phyloP scores from a whole-genome alignment of 2,888 invertebrate species.

The Bimastos eiseni region DNA sequence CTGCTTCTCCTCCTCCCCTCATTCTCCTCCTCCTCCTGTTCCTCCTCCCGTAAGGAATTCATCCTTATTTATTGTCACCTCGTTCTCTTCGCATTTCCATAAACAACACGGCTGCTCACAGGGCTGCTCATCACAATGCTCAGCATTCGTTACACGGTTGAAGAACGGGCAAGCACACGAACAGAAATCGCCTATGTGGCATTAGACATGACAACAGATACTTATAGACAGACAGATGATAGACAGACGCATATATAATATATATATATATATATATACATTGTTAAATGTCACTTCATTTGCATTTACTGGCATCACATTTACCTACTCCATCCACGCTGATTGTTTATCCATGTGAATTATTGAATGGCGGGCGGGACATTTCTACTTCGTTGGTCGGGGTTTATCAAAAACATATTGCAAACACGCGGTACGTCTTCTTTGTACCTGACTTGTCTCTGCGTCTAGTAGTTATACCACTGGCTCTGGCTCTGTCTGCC shows the following conservation, averaged over 20 bases:
- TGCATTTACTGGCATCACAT: not conserved
- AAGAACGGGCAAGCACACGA: not conserved
- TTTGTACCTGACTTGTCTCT: not conserved
- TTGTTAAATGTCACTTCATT: not conserved
- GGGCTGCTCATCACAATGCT: too few relatives aligned
- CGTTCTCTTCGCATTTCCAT: not conserved
- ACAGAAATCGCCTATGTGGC: not conserved
- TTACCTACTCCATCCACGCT: not conserved
- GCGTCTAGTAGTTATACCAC: not conserved
- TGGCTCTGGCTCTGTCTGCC: too few relatives aligned
- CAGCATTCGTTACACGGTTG: not conserved
- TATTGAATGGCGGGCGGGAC: not conserved
- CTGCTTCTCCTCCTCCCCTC: too few relatives aligned
- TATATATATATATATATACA: not conserved
- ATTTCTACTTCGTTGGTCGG: not conserved
- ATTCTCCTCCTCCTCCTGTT: too few relatives aligned
- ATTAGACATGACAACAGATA: not conserved
- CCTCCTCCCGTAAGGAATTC: not conserved
- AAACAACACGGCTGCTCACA: not conserved
- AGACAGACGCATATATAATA: too few relatives aligned
- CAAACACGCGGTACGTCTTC: not conserved
- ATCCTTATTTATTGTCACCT: not conserved
- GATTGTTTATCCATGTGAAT: not conserved
- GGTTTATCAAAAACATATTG: not conserved
- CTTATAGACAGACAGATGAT: not conserved